Evolutionary conservation across 2,888 invertebrate genomes (phyloP), one percentile per base, ranked within the genome.

Genomic region (Chrysodeixis includens): DNA sequence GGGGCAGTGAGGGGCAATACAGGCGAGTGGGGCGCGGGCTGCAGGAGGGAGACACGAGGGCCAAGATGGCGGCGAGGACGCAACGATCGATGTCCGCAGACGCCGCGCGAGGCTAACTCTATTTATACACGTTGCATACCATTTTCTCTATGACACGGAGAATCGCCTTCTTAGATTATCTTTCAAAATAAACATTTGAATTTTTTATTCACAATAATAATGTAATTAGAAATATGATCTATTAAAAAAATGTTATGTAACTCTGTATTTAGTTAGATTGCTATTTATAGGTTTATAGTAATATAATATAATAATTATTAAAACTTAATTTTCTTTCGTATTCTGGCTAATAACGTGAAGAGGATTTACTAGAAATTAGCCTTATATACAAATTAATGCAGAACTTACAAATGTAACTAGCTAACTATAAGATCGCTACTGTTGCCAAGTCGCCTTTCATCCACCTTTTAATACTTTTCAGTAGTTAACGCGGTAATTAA

Each of bases 41-140:
- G 89, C 88, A 88, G 88, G 91, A 89, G 93, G 93, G 92, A 92
- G 93, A 92, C 90, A 90, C 88, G 92, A 92, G 93, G 93, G 93
- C 93, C 93, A 94, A 94, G 94, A 94, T 94, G 94, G 94, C 94
- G 93, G 91, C 92, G 93, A 91, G 93, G 93, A 93, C 94, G 93
- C 92, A 90, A 87, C 94, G 94, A 94, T 94, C 94, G 94, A 94
- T 94, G 94, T 91, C 90, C 92, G 91, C 90, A 94, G 94, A 93
- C 94, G 92, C 90, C 87, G 90, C 93, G 90, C 91, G 92, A 92
- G 90, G 90, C 89, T 90, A 84, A 91, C 92, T 91, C 93, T 94
- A 93, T 94, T 93, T 93, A 93, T 93, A 94, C 86, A 88, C 89
- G 84, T 86, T 90, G 90, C 92, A 92, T 90, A 88, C 90, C 88